A percentile compares a stretch with the other conserved stretches of the same genome.
Conservation (phyloP, 2,797 vertebrate genomes). For the Phaenicophaeus curvirostris region DNA sequence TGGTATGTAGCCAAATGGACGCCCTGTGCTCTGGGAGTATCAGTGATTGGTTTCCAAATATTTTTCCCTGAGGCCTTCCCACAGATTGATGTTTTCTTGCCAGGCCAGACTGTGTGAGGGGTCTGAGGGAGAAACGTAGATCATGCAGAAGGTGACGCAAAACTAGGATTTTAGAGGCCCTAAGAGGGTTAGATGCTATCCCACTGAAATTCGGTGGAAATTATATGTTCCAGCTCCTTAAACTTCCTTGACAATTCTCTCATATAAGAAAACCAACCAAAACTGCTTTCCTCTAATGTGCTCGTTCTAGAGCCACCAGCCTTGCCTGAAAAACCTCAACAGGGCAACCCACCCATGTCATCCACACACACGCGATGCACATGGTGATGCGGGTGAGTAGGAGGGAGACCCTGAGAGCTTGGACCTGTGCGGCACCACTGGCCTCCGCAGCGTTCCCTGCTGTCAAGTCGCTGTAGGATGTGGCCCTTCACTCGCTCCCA, state of each 20-base stretch:
- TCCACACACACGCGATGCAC: rapidly evolving
- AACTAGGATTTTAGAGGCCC: not conserved
- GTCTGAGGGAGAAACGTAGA: not conserved
- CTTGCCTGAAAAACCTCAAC: not conserved
- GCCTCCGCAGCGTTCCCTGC: rapidly evolving
- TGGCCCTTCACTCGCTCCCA: not conserved
- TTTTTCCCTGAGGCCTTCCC: slow-evolving; percentile 15
- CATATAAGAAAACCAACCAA: not conserved
- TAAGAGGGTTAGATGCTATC: not conserved
- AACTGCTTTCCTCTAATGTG: not conserved
- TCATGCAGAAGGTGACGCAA: not conserved
- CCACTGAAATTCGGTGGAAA: not conserved
- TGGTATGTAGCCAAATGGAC: not conserved
- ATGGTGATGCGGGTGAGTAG: not conserved
- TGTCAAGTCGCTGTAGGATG: not conserved
- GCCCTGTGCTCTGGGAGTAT: not conserved
- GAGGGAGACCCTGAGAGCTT: not conserved
- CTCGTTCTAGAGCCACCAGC: not conserved
- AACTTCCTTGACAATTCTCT: not conserved
- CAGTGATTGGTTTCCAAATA: not conserved
- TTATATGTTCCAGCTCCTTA: not conserved
- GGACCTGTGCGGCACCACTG: not conserved
- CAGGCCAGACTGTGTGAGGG: not conserved
- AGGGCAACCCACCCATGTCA: not conserved
- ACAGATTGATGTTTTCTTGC: not conserved